Evolutionary conservation across 2,888 invertebrate genomes (phyloP), one percentile per base, ranked within the genome.

Genomic region (Drosophila neonasuta): DNA sequence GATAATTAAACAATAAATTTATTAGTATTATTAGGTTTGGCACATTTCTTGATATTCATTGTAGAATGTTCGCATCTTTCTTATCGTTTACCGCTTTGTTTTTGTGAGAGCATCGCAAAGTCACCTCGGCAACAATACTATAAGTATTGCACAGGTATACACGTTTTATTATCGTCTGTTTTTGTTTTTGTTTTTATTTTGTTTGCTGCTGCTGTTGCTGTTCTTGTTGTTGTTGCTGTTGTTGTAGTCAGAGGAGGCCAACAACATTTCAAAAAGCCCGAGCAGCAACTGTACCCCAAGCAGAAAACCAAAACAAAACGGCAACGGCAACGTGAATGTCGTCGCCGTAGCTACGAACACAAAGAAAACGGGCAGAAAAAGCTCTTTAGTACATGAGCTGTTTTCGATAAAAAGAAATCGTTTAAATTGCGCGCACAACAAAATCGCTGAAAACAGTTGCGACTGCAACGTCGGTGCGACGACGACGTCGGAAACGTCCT

Each of bases 341-440:
- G 71, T 66, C 63, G 66, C 13, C 32, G 58, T 42, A 36, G 59
- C 50, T 20, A 56, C 63, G 42, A 44, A 78, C 62, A 82, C 74
- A 68, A 66, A 52, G 66, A 67, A 62, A 64, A 63, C 66, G 44
- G 68, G 58, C 71, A 50, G 64, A 65, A 82, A 81, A 85, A 85
- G 85, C 85, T 83, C 67, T 20, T 2, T 11, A 36, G 36, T 36
- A 39, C 79, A 52, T 39, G 58, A 54, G 69, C 70, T 56, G 68
- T 68, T 68, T 78, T 74, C 85, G 82, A 83, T 85, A 83, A 85
- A 79, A 83, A 85, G 82, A 85, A 79, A 80, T 78, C 82, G 82
- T 71, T 83, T 82, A 85, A 83, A 85, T 82, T 83, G 82, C 83
- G 73, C 83, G 77, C 80, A 83, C 80, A 74, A 68, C 72, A 82